Evolutionary conservation across 1,140 invertebrate species (phyloP).

Genomic region (Bicyclus anynana): DNA sequence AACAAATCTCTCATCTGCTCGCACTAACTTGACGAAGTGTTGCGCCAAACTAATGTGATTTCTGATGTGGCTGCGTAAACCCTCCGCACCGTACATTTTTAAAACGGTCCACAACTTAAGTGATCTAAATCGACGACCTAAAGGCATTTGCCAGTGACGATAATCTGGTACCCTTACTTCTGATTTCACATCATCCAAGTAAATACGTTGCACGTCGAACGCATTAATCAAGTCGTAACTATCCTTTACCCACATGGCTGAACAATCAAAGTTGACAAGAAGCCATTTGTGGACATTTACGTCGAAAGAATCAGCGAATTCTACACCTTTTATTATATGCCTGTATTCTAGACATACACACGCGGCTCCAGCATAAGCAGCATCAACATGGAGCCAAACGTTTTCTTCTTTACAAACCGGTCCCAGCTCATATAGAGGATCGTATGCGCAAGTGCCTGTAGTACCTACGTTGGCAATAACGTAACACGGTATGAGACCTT

Average conservation of each 20-base stretch:
- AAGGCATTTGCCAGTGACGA: slow-evolving; percentile 95
- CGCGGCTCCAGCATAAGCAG: slow-evolving; percentile 92
- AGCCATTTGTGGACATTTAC: slow-evolving; percentile 97
- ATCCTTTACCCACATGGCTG: slow-evolving; percentile 91
- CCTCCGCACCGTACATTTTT: slow-evolving; percentile 88
- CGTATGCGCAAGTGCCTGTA: slow-evolving; percentile 95
- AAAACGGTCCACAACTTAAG: slow-evolving; percentile 97
- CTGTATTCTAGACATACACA: slow-evolving; percentile 95
- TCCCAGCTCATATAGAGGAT: slow-evolving; percentile 90
- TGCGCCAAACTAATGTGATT: slow-evolving; percentile 86
- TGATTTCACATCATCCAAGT: slow-evolving; percentile 84
- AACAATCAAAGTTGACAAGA: slow-evolving; percentile 94
- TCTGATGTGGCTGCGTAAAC: slow-evolving; percentile 88
- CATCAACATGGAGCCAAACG: slow-evolving; percentile 93
- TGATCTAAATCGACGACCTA: slow-evolving; percentile 93
- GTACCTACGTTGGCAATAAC: slow-evolving; percentile 93
- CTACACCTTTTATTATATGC: slow-evolving; percentile 87
- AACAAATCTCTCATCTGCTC: slow-evolving; percentile 87
- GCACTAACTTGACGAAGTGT: slow-evolving; percentile 85
- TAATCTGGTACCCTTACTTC: slow-evolving; percentile 89
- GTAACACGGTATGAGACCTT: slow-evolving; percentile 88
- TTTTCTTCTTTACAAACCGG: slow-evolving; percentile 86
- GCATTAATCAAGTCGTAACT: slow-evolving; percentile 87
- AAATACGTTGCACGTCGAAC: slow-evolving; percentile 96
- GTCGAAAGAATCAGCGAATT: slow-evolving; percentile 91